Evolutionary conservation across 2,113 vertebrate species (phyloP), one percentile per base, ranked within the genome.

Genomic region (Gobius niger): DNA sequence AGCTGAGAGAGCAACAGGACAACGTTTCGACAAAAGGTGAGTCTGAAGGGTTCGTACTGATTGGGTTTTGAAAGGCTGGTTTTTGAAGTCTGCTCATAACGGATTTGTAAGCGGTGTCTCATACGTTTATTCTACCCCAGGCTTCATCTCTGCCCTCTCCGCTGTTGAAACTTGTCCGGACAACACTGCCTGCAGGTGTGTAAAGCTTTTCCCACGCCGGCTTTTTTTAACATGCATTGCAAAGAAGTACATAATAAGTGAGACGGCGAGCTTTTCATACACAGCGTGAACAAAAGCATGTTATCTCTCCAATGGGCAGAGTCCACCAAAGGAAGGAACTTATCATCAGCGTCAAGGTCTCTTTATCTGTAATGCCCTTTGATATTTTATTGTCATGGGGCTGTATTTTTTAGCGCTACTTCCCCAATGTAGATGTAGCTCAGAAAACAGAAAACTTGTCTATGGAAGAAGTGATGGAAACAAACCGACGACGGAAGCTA

Each of bases 321-420:
- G 87, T 90, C 78, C 87, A 81, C 19, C 0, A 47, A 14, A 71
- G 14, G 57, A 75, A 76, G 67, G 73, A 24, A 81, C 80, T 84
- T 83, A 83, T 82, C 75, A 76, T 49, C 49, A 3, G 15, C 44
- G n/a, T 10, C 15, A 19, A 65, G 11, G 67, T 63, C 79, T 60
- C 64, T 76, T 77, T 85, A 86, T 87, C 72, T 75, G 41, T 56
- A n/a, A 62, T 82, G 80, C 64, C 77, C 82, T 86, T 86, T 86
- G 82, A 59, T 76, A 80, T 80, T 3, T 34, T 73, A 34, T 19
- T 6, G 44, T 16, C 2, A 13, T 34, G 1, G 40, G 69, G n/a
- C 24, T 34, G 5, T 71, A 9, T 65, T 59, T 65, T 59, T 46
- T 57, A 49, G 7, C 6, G 15, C 14, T 11, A 50, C 47, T 50